Conservation (phyloP, 2,113 vertebrate species). For the Colossoma macropomum region DNA sequence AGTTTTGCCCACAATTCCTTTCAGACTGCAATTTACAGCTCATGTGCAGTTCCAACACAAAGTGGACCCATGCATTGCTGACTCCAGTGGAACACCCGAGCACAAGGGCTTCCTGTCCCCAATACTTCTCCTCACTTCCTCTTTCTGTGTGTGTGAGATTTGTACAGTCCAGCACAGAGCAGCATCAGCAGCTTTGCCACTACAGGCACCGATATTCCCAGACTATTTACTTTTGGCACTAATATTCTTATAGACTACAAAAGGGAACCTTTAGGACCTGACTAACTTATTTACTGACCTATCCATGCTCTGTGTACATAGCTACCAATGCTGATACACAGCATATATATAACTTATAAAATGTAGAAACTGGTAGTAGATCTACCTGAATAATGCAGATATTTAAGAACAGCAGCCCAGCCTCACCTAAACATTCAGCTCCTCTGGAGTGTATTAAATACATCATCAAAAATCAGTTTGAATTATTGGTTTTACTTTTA, state of each 20-base stretch:
- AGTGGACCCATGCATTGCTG: conserved; percentile 61
- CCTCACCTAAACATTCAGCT: too few species aligned
- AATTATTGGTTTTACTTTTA: too few species aligned
- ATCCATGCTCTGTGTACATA: too few species aligned
- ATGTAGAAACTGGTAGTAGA: too few species aligned
- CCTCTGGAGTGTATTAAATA: too few species aligned
- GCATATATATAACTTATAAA: too few species aligned
- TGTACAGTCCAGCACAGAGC: background rate
- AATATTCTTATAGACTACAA: background rate
- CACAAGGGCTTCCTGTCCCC: conserved; percentile 66
- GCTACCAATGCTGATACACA: too few species aligned
- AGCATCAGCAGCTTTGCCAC: background rate
- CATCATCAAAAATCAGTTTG: too few species aligned
- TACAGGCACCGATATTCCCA: background rate
- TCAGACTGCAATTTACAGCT: background rate
- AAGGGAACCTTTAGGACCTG: too few species aligned
- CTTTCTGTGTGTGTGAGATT: conserved; percentile 51
- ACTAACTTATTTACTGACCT: too few species aligned
- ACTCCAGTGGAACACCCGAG: conserved; percentile 63
- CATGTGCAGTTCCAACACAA: background rate
- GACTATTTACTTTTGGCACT: background rate
- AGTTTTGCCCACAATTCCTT: background rate
- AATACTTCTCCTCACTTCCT: conserved; percentile 55
- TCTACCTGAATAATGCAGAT: too few species aligned
- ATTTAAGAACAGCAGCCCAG: too few species aligned